A percentile compares a stretch with the other conserved stretches of the same genome.
Conservation (phyloP, 2,113 vertebrate genomes). For the Gymnocephalus cernua region DNA sequence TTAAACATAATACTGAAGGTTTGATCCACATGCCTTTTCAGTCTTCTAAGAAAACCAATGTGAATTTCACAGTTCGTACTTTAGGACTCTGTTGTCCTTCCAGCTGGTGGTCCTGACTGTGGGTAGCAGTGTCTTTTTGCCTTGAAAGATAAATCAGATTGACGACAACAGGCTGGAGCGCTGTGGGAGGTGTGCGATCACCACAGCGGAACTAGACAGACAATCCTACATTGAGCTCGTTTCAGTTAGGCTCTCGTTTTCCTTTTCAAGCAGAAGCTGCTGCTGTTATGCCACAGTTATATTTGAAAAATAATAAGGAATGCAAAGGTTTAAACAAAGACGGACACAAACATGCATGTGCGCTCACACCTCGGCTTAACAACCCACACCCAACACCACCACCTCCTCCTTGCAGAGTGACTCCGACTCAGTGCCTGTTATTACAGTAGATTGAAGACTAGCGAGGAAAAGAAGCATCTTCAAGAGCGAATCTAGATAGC, state of each 20-base stretch:
- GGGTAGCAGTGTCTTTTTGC: constrained; percentile 59
- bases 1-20: constrained; percentile 48
- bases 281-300: constrained; percentile 43
- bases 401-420: constrained; percentile 29
- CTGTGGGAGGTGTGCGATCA: constrained; percentile 59
- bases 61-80: constrained; percentile 72
- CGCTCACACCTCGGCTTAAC: constrained; percentile 66
- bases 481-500: constrained; percentile 49
- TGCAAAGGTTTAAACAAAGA: constrained; percentile 55
- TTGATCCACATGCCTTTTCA: constrained; percentile 41
- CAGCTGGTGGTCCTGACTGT: constrained; percentile 59
- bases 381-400: constrained; percentile 40
- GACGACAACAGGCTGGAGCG: constrained; percentile 38
- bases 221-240: constrained; percentile 54
- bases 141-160: constrained; percentile 46
- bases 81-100: constrained; percentile 25
- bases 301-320: constrained; percentile 33
- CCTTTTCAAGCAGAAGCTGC: constrained; percentile 38
- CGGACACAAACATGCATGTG: constrained; percentile 65
- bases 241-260: constrained; percentile 38
- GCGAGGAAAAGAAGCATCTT: constrained; percentile 21
- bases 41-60: constrained; percentile 34
- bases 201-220: constrained; percentile 35
- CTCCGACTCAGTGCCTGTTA: constrained; percentile 36
- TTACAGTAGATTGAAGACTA: constrained; percentile 39